phyloP scores from a whole-genome alignment of 2,797 vertebrate species.

The Rhabdomys pumilio region DNA sequence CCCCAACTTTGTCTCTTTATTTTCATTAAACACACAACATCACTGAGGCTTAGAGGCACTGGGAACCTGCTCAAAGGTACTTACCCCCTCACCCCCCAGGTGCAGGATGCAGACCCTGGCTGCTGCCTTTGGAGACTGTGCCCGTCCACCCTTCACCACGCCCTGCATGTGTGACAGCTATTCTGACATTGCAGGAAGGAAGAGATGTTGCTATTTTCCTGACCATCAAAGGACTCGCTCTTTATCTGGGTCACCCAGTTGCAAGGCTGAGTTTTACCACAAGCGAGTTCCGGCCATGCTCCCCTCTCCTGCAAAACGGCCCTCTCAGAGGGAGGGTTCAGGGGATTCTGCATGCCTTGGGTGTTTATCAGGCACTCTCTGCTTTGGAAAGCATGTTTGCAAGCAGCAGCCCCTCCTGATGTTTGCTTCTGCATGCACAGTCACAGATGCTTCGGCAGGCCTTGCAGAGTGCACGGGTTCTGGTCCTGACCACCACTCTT shows the following conservation, averaged over 20 bases:
- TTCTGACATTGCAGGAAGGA: neutral
- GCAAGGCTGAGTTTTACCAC: neutral
- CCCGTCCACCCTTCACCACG: neutral
- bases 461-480: neutral
- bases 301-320: neutral
- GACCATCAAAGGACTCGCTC: neutral
- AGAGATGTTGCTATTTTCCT: too few species aligned
- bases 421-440: neutral
- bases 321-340: neutral
- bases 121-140: neutral
- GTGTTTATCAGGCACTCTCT: accelerated
- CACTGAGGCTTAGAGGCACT: neutral
- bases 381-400: neutral
- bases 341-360: accelerated
- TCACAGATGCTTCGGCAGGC: neutral
- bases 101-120: neutral
- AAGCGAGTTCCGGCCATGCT: accelerated
- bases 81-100: neutral
- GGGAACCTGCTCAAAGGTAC: neutral
- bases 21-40: neutral
- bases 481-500: neutral
- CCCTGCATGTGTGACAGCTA: neutral
- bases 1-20: neutral
- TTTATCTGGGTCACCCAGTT: neutral
- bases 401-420: neutral